Conservation (phyloP, 2,888 invertebrate species). For the Tetramorium bicarinatum region DNA sequence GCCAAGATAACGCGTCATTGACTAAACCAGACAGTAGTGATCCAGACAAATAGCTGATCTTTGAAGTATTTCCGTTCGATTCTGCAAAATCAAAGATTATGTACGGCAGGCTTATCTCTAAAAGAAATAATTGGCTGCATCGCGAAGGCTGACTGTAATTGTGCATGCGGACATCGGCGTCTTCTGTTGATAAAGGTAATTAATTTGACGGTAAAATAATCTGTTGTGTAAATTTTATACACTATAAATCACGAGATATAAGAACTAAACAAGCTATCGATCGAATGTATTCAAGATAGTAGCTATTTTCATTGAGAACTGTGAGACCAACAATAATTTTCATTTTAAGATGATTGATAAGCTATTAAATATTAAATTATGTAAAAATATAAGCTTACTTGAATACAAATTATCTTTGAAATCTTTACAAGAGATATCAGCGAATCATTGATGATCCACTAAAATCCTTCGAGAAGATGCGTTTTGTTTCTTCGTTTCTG, state of each 20-base stretch:
- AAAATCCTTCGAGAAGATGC: neutral
- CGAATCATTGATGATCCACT: neutral
- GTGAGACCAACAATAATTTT: neutral
- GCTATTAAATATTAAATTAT: constrained; percentile 1
- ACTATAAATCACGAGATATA: neutral
- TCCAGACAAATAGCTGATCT: neutral
- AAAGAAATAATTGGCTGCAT: constrained; percentile 2
- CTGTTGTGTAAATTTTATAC: constrained; percentile 1
- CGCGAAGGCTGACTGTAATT: neutral
- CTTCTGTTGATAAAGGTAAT: constrained; percentile 4
- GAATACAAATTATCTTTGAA: neutral
- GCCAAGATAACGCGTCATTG: neutral
- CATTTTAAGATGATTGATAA: neutral
- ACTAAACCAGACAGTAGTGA: neutral
- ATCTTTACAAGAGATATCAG: neutral
- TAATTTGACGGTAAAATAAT: neutral
- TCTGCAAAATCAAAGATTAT: neutral
- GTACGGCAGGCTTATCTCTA: neutral
- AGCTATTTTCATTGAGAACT: neutral
- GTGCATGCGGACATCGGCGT: neutral
- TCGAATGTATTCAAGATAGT: neutral
- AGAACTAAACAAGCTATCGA: neutral
- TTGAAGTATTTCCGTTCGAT: neutral
- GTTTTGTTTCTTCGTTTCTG: neutral
- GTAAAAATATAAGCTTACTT: neutral